Evolutionary conservation across 2,797 vertebrate species (phyloP).

Genomic region (Lepilemur ruficaudatus): DNA sequence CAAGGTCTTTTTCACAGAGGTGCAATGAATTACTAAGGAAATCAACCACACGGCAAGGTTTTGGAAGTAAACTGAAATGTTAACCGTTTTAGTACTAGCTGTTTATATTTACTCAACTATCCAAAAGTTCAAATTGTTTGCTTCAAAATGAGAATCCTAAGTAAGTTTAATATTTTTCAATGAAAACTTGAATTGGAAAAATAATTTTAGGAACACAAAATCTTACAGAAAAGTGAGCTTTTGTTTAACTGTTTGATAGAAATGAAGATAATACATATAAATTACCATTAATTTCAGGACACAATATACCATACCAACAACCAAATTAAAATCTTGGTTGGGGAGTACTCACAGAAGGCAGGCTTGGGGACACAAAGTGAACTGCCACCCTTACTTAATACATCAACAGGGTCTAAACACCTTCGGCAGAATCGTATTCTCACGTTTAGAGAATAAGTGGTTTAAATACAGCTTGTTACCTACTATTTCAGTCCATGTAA

Average conservation of each 20-base stretch:
- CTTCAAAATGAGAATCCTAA: constrained; percentile 39
- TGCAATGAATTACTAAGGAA: constrained; percentile 23
- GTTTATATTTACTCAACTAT: not conserved
- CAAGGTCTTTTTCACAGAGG: not conserved
- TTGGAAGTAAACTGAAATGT: not conserved
- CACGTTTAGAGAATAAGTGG: not conserved
- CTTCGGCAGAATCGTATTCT: not conserved
- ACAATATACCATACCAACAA: not conserved
- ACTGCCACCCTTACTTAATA: not conserved
- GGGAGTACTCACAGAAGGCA: not conserved
- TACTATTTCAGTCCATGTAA: not conserved
- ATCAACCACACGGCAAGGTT: not conserved
- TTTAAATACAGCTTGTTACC: not conserved
- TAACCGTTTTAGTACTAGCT: constrained; percentile 6
- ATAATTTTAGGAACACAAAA: constrained; percentile 28
- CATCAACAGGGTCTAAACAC: not conserved
- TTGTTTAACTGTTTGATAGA: not conserved
- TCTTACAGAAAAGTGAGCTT: constrained; percentile 32
- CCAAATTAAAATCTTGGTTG: not conserved
- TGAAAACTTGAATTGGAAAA: constrained; percentile 34
- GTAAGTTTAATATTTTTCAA: constrained; percentile 37
- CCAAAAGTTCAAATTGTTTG: not conserved
- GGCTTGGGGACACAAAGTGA: not conserved
- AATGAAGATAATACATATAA: not conserved
- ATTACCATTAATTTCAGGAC: constrained; percentile 4